Evolutionary conservation across 2,888 invertebrate species (phyloP).

Genomic region (Cryptus viduatorius): DNA sequence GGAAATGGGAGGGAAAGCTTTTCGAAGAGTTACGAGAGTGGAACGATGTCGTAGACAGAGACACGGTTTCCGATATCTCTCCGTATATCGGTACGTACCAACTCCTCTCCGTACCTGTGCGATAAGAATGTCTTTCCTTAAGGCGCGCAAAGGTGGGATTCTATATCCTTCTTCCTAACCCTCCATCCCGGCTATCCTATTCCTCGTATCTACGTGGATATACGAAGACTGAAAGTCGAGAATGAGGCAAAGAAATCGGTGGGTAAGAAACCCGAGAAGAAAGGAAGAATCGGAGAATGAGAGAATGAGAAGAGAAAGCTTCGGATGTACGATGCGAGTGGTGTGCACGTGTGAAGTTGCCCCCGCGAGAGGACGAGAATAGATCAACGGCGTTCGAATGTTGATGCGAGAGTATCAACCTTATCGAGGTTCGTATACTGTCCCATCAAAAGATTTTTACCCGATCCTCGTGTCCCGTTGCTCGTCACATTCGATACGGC

Average conservation of each 20-base stretch:
- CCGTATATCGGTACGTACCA: conserved; percentile 59
- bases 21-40: conserved; percentile 77
- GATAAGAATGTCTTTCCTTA: conserved; percentile 75
- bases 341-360: neutral
- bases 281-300: neutral
- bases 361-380: neutral
- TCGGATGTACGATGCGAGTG: neutral
- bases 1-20: conserved; percentile 76
- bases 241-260: conserved; percentile 15
- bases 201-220: conserved; percentile 44
- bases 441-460: neutral
- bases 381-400: neutral
- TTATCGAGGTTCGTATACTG: neutral
- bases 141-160: conserved; percentile 50
- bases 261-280: neutral
- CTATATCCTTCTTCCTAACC: conserved; percentile 57
- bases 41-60: conserved; percentile 79
- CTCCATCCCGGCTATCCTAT: conserved; percentile 64
- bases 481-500: neutral
- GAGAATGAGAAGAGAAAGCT: neutral
- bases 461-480: neutral
- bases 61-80: conserved; percentile 76
- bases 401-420: neutral
- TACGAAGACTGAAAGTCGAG: conserved; percentile 23
- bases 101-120: conserved; percentile 55